Conservation (phyloP, 2,888 invertebrate genomes). For the Lissonota sp. region DNA sequence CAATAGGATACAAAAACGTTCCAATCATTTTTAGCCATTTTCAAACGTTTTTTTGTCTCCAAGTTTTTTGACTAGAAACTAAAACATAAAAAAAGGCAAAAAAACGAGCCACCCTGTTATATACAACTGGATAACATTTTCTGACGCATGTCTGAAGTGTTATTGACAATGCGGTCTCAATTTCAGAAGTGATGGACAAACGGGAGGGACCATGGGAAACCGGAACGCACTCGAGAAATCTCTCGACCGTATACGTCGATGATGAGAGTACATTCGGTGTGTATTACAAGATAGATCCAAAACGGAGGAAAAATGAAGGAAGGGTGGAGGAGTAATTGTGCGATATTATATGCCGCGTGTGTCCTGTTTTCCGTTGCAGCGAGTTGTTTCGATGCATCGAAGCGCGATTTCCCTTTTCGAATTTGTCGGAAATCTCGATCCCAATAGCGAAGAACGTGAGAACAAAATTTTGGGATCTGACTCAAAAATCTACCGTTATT, state of each 20-base stretch:
- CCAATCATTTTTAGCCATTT: too few species aligned
- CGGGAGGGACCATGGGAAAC: constrained; percentile 75
- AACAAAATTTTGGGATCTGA: too few species aligned
- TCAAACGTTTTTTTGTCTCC: too few species aligned
- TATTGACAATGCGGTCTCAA: constrained; percentile 74
- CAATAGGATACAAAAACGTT: constrained; percentile 1
- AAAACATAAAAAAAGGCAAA: too few species aligned
- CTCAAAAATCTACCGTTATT: too few species aligned
- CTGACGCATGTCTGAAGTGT: constrained; percentile 52
- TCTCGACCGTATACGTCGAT: constrained; percentile 64
- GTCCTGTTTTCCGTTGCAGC: constrained; percentile 75
- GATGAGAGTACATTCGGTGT: constrained; percentile 69
- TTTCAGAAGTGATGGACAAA: constrained; percentile 71
- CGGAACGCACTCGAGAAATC: constrained; percentile 66
- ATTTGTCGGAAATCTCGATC: too few species aligned
- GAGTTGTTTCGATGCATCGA: constrained; percentile 60
- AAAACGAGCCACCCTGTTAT: too few species aligned
- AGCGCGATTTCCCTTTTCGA: background rate
- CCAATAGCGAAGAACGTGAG: too few species aligned
- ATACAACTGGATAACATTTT: background rate
- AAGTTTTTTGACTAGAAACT: too few species aligned
- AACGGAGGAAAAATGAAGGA: constrained; percentile 57
- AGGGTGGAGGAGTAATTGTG: constrained; percentile 75
- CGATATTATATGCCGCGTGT: constrained; percentile 72
- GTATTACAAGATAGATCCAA: constrained; percentile 28